Evolutionary conservation across 2,113 vertebrate genomes (phyloP), one percentile per base, ranked within the genome.

Genomic region (Pseudorasbora parva): DNA sequence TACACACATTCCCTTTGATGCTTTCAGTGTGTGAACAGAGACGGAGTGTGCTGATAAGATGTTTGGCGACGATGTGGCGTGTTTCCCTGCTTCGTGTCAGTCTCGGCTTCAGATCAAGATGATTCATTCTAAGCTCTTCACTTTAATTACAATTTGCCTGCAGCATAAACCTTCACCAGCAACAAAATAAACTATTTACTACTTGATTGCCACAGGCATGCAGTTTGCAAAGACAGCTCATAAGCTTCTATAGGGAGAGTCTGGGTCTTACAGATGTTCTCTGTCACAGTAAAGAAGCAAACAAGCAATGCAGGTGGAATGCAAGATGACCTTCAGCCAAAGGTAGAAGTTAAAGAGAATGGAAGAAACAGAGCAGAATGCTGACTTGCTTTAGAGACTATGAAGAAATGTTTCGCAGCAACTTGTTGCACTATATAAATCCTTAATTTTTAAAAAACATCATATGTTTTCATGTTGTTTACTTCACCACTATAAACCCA

Each of bases 131-230:
- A 6, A 47, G 33, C 15, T 30, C 56, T 83, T 27, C 30, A 12
- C 45, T 83, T 82, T 86, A 83, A 86, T 86, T 79, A 33, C 47
- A 37, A 79, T 51, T 47, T 51, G 69, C 25, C 66, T 54, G 71
- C 27, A 51, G 57, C 8, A 77, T 9, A 51, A 37, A 30, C 11
- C 43, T 54, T 62, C 54, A 9, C 15, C 25, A 64, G 37, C 54
- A 78, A 72, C 68, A 54, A 56, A 73, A 62, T 17, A 2, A 71
- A 78, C 78, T 60, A 33, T 60, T 62, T 57, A 43, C 25, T 57
- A 73, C 71, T 19, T 68, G 69, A 78, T 23, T 66, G 45, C 51
- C 14, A 64, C 68, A 27, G n/a, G 51, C 21, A 54, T 23, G 17
- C 27, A 23, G 41, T 72, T 25, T 54, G 85, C 30, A 25, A 86